Evolutionary conservation across 2,888 invertebrate genomes (phyloP), one percentile per base, ranked within the genome.

Genomic region (Rhimphoctona megacephalus): DNA sequence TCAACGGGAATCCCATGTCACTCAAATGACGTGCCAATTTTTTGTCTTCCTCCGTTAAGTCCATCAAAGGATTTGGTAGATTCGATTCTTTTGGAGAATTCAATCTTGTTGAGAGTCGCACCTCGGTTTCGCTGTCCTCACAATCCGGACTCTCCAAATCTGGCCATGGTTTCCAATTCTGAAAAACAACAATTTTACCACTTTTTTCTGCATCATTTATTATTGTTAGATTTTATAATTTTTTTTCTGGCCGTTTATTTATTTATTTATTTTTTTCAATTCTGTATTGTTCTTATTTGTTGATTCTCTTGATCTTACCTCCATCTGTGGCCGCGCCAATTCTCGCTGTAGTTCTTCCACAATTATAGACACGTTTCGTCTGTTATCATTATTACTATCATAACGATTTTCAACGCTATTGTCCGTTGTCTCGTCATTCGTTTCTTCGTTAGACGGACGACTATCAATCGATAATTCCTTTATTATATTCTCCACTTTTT

Each of bases 1-100:
- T 96, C 77, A 97, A 93, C 0, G 98, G 97, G 93, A 99, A 99
- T 1, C 99, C 99, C 98, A 99, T 99, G 86, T 96, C 96, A 91
- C 96, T 96, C 84, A 98, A 96, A 88, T 96, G 96, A 91, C 96
- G 95, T 78, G 97, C 97, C 92, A 98, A 95, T 57, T 95, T 95
- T 93, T 97, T 97, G 83, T 94, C 92, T 17, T 93, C 92, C 39
- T 92, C 91, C 0, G 92, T 90, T 66, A 94, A 89, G 80, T 92
- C 92, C 8, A 88, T 83, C 2, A 93, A 81, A 36, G 89, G 86
- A 86, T 91, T 90, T 5, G 89, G 66, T 4, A 89, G 74, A n/a
- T 86, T 82, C 4, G 88, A 87, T 64, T 91, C 88, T 78, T 83
- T 81, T 43, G 79, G 61, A 6, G 81, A 81, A 57, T 67, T 66